Base-by-base conservation (phyloP, 1,140 invertebrate genomes). In the Drosophila sproati region DNA sequence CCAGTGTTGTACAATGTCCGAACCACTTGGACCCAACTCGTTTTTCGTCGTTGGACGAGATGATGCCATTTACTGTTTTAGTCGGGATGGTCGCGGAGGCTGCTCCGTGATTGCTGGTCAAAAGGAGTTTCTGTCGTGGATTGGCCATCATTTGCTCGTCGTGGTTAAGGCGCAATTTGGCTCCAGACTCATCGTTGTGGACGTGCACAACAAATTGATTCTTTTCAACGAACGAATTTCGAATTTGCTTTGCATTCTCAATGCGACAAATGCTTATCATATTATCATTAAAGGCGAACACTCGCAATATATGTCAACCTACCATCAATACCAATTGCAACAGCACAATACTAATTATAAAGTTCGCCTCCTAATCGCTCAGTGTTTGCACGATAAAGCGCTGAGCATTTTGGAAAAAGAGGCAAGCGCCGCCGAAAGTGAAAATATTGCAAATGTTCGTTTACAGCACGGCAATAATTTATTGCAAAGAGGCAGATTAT, bases 11-110 rank as follows among this genome's bases (percentile, higher is more conserved):
- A 78, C 73, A 20, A 75, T 88, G 35, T 73, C 77, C 20, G 55
- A 76, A 52, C 5, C 32, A 12, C 20, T 7, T 20, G n/a, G 20
- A 68, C n/a, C 35, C 2, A 12, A 73, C 55, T 41, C 54, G 6
- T 78, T 81, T 54, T 67, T 89, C 10, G 66, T 79, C 34, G 86
- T 81, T n/a, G 86, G 78, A 6, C 68, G 72, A 41, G 68, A 75
- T 63, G 81, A 89, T 52, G 85, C 85, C 8, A 69, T 89, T 20
- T 89, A 82, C 56, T 87, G 87, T 54, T 91, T 83, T 43, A 91
- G 77, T 3, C 41, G 56, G 0, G 80, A 91, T 64, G 80, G 80
- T 6, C 48, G 77, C 4, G 87, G 88, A 10, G 75, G 82, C 7
- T 89, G 85, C 12, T 85, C 77, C 76, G 85, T 78, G 4, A 81